phyloP scores from a whole-genome alignment of 1,140 invertebrate genomes.

The Anadara kagoshimensis region DNA sequence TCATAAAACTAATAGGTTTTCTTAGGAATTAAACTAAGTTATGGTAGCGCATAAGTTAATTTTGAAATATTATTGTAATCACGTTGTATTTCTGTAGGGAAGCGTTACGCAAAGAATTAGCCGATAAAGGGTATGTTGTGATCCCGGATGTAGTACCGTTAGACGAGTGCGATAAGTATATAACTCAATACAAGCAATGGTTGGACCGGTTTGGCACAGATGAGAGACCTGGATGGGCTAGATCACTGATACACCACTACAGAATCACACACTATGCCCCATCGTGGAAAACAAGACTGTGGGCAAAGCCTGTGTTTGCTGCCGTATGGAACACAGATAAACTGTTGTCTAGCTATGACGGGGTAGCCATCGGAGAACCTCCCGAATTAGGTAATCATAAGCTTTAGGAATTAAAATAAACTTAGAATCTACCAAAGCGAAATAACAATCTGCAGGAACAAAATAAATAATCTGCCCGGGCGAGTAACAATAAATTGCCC shows the following conservation, averaged over 20 bases:
- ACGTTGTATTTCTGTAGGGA: not conserved
- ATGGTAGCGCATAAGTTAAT: too few relatives aligned
- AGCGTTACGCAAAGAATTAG: conserved; percentile 9
- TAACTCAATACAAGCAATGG: conserved; percentile 36
- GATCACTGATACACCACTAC: conserved; percentile 44
- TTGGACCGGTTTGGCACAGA: conserved; percentile 37
- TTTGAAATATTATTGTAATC: too few relatives aligned
- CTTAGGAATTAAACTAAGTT: too few relatives aligned
- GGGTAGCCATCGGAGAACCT: conserved; percentile 46
- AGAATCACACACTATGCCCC: conserved; percentile 42
- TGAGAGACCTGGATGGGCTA: conserved; percentile 19
- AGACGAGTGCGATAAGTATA: conserved; percentile 41
- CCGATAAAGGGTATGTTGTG: conserved; percentile 39
- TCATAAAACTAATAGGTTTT: too few relatives aligned
- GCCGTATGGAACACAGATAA: conserved; percentile 51
- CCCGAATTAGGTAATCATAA: conserved; percentile 34
- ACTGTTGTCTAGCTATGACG: conserved; percentile 47
- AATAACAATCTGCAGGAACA: too few relatives aligned
- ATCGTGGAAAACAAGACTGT: conserved; percentile 38
- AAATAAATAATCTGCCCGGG: too few relatives aligned
- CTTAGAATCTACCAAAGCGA: too few relatives aligned
- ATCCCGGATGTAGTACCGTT: conserved; percentile 22
- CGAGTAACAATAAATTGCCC: too few relatives aligned
- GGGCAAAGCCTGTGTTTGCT: conserved; percentile 46
- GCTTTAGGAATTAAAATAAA: too few relatives aligned